Conservation (phyloP, 1,140 invertebrate genomes). For the Pseudoatta argentina region DNA sequence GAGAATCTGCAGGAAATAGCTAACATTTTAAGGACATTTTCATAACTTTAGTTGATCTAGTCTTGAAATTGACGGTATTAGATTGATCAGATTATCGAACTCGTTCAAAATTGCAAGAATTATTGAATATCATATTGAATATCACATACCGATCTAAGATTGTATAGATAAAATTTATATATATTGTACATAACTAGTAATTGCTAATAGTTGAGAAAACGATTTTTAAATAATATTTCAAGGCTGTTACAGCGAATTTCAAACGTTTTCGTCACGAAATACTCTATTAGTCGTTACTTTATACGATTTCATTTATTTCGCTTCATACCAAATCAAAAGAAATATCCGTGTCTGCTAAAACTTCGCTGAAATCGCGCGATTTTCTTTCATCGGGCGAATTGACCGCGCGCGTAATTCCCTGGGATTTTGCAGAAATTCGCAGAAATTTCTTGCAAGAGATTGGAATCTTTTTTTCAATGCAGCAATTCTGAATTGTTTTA, state of each 20-base stretch:
- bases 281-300: conserved; percentile 25
- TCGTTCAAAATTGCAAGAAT: not conserved
- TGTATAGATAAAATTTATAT: not conserved
- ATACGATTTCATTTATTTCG: conserved; percentile 30
- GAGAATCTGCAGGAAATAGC: conserved; percentile 20
- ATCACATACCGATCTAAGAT: not conserved
- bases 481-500: conserved; percentile 14
- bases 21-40: conserved; percentile 74
- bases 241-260: not conserved
- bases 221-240: not conserved
- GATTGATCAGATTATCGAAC: conserved; percentile 57
- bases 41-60: conserved; percentile 78
- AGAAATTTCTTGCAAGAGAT: conserved; percentile 34
- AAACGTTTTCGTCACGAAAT: not conserved
- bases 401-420: conserved; percentile 37
- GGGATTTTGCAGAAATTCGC: conserved; percentile 52
- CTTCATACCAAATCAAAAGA: conserved; percentile 44
- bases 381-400: conserved; percentile 47
- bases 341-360: conserved; percentile 53
- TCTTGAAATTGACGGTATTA: conserved; percentile 71
- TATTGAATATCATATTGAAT: not conserved
- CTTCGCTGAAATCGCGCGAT: conserved; percentile 50
- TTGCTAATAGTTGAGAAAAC: not conserved
- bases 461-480: conserved; percentile 7
- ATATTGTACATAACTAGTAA: not conserved